Base-by-base conservation (phyloP, 2,113 vertebrate genomes). In the Accipiter virgatus region DNA sequence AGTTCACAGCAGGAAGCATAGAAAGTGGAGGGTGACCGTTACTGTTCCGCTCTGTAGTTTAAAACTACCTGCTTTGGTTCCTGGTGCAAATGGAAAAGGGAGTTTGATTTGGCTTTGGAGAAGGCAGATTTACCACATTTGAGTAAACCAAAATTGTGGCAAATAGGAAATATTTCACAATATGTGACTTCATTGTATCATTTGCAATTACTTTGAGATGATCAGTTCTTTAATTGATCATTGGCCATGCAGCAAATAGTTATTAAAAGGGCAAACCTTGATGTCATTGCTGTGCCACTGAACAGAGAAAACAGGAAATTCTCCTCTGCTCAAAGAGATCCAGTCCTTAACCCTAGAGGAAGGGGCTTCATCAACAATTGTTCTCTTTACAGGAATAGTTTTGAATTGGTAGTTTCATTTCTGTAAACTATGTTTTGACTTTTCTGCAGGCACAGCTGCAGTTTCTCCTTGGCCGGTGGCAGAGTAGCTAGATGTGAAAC, bases 361-460 rank as follows among this genome's bases (percentile, higher is more conserved):
- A 47, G 10, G 7, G 42, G 31, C 66, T 93, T 93, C 36, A 40
- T 56, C 43, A 45, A 61, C 50, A 63, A 6, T 70, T 55, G 21
- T 20, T 68, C 23, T 79, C 21, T 56, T 78, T 22, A n/a, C 58
- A 65, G 62, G 23, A 88, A 21, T 61, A 43, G 32, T 67, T 91
- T 78, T 71, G 34, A 80, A 58, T 52, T 53, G 29, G n/a, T 80
- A 53, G 58, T 91, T 94, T 82, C 66, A 86, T 72, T 94, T 94
- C 50, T 58, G 16, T 70, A 90, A 88, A 40, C 58, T 81, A 1
- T 83, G 52, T 90, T 95, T 94, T 92, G 43, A 67, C 52, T 56
- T 59, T 11, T 34, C 45, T 86, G 59, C 0, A 2, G 61, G 56
- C 73, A 53, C 83, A 88, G 22, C 70, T 84, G 77, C 77, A 34